These are phyloP conservation scores for Drosophila asahinai DNA, from an alignment of 1,140 invertebrate species.

Conservation along the genomic window DNA sequence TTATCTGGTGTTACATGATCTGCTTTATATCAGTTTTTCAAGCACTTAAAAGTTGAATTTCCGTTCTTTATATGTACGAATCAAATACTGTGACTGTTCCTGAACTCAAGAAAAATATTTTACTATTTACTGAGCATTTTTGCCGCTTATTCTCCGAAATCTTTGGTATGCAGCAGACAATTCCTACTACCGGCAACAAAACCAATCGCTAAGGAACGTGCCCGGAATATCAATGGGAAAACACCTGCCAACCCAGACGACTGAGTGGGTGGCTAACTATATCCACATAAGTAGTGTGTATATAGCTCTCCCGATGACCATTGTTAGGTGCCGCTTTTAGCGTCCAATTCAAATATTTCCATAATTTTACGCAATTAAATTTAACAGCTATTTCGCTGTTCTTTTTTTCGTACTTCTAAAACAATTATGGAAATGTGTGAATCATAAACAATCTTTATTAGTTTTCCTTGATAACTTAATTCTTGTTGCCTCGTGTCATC, in stretches of 20 bases:
- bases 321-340: slow-evolving; percentile 48
- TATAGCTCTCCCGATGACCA: slow-evolving; percentile 19
- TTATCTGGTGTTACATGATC: neutral
- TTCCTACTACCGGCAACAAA: slow-evolving; percentile 29
- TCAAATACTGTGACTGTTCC: slow-evolving; percentile 13
- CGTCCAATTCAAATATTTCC: slow-evolving; percentile 36
- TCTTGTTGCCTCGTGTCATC: slow-evolving; percentile 11
- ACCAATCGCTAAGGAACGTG: slow-evolving; percentile 35
- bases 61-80: neutral
- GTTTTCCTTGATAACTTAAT: slow-evolving; percentile 20
- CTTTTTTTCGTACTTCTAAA: slow-evolving; percentile 3
- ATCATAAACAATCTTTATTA: slow-evolving; percentile 11
- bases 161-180: slow-evolving; percentile 35
- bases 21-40: neutral
- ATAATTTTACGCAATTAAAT: slow-evolving; percentile 51
- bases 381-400: slow-evolving; percentile 26
- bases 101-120: neutral
- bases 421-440: slow-evolving; percentile 33
- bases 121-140: slow-evolving; percentile 9
- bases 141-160: neutral
- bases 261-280: slow-evolving; percentile 50
- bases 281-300: neutral
- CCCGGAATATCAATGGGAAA: slow-evolving; percentile 24
- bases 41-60: neutral
- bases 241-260: slow-evolving; percentile 27